Conservation (phyloP, 2,888 invertebrate species). For the Liopterus haemorrhoidalis region DNA sequence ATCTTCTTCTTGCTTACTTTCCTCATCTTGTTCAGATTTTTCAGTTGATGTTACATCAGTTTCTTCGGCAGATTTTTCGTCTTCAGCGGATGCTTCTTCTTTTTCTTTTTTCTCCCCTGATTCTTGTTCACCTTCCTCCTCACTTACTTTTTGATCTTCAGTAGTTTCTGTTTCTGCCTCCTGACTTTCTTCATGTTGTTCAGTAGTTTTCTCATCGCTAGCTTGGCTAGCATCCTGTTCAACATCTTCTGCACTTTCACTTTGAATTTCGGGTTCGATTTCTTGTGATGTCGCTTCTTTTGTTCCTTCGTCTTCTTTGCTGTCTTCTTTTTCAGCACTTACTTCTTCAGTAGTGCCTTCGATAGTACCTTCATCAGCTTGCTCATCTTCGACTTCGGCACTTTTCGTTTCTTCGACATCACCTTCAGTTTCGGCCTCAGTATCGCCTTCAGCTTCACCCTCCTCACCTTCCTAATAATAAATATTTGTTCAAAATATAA, state of each 20-base stretch:
- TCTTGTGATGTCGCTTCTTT: slow-evolving; percentile 40
- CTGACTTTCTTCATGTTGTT: slow-evolving; percentile 31
- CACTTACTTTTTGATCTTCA: slow-evolving; percentile 21
- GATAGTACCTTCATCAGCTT: slow-evolving; percentile 44
- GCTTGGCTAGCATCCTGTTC: slow-evolving; percentile 26
- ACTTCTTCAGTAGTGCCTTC: no score
- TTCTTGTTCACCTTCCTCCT: slow-evolving; percentile 21
- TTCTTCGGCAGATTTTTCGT: slow-evolving; percentile 36
- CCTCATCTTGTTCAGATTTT: slow-evolving; percentile 24
- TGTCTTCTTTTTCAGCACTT: slow-evolving; percentile 47
- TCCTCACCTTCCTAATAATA: slow-evolving; percentile 9
- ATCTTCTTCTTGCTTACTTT: slow-evolving; percentile 26
- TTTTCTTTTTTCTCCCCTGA: slow-evolving; percentile 29
- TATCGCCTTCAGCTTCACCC: slow-evolving; percentile 9
- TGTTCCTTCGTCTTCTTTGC: slow-evolving; percentile 40
- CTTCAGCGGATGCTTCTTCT: slow-evolving; percentile 30
- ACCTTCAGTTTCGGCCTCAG: slow-evolving; percentile 8
- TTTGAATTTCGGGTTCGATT: slow-evolving; percentile 23
- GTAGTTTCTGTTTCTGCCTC: slow-evolving; percentile 13
- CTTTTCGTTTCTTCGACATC: no score
- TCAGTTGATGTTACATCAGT: background rate
- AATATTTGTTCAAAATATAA: no score
- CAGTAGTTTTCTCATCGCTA: slow-evolving; percentile 23
- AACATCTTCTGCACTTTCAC: slow-evolving; percentile 24
- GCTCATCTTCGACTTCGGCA: slow-evolving; percentile 51